Evolutionary conservation across 2,888 invertebrate species (phyloP), one percentile per base, ranked within the genome.

Genomic region (Andrena camellia): DNA sequence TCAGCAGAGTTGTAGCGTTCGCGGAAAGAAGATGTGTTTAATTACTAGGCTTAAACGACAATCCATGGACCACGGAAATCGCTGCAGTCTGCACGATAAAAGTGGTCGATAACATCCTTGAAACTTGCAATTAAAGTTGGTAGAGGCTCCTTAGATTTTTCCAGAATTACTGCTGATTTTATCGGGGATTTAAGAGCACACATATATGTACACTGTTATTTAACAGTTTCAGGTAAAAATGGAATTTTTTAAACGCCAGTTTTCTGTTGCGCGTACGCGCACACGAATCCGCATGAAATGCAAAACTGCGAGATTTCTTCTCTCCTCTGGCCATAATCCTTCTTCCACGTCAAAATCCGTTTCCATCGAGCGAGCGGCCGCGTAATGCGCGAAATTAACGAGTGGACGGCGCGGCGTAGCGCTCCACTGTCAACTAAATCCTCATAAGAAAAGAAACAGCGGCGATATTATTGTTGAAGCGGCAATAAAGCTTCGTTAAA

Each of bases 401-500:
- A 23, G 20, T 35, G 50, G 26, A 20, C 66, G n/a, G 35, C 50
- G 59, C 60, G n/a, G 35, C 50, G 59, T 10, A 31, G 20, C 62
- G 54, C 35, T 78, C 23, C 35, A 13, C 35, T 64, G 66, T 50
- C 71, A 67, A 71, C 59, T 72, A 78, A 72, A 78, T 72, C 67
- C 78, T 54, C 52, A 26, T 66, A 66, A 72, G 62, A 50, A 57
- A 29, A 52, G 60, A 29, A 67, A 60, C 35, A 62, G 42, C 23
- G 7, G 29, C 60, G 29, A 78, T 72, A 54, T 72, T 72, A 67
- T 67, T 72, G 59, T 67, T 20, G 71, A 60, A 54, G 35, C 52
- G 60, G 29, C 42, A 54, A 68, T 78, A 78, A 78, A 72, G 57
- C 52, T 72, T 71, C 64, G 71, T 72, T 71, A 78, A 67, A 62